Percentiles rank a stretch among this genome's conserved stretches.
These are phyloP conservation scores for Bursaphelenchus mucronatus DNA, from an alignment of 1,140 invertebrate genomes.

Conservation along the genomic window DNA sequence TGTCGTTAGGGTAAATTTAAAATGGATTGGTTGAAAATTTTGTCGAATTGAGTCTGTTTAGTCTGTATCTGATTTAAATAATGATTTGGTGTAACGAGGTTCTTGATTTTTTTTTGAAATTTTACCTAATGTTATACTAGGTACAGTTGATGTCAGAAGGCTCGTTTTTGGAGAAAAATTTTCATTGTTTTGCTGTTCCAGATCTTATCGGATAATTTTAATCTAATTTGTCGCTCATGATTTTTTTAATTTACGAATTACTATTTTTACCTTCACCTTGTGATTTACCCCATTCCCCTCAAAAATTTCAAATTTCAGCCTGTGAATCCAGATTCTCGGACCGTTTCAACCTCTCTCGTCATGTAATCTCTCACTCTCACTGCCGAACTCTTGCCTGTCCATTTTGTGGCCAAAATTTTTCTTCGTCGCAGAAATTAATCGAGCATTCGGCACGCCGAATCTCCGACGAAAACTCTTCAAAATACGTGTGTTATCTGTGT, in stretches of 20 bases:
- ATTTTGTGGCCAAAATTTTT: constrained; percentile 43
- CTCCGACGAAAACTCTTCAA: constrained; percentile 1
- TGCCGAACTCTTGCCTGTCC: constrained; percentile 39
- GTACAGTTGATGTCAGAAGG: too few species aligned
- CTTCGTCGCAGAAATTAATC: constrained; percentile 21
- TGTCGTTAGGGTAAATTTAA: too few species aligned
- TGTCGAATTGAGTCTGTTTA: too few species aligned
- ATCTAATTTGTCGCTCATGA: too few species aligned
- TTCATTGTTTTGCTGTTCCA: too few species aligned
- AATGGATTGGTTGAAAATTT: too few species aligned
- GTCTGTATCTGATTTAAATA: too few species aligned
- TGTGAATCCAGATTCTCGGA: constrained; percentile 19
- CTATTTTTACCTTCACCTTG: constrained; percentile 6
- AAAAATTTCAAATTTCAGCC: not conserved
- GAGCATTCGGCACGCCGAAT: constrained; percentile 40
- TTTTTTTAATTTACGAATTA: constrained; percentile 11
- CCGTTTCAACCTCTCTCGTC: constrained; percentile 15
- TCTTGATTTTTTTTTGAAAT: too few species aligned
- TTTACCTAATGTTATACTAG: too few species aligned
- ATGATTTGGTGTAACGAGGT: too few species aligned
- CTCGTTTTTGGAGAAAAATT: too few species aligned
- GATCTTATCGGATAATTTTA: too few species aligned
- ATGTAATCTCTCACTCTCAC: constrained; percentile 24
- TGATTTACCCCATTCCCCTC: constrained; percentile 15
- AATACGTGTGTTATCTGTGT: constrained; percentile 38